Evolutionary conservation across 2,113 vertebrate species (phyloP).

Genomic region (Acanthochromis polyacanthus): DNA sequence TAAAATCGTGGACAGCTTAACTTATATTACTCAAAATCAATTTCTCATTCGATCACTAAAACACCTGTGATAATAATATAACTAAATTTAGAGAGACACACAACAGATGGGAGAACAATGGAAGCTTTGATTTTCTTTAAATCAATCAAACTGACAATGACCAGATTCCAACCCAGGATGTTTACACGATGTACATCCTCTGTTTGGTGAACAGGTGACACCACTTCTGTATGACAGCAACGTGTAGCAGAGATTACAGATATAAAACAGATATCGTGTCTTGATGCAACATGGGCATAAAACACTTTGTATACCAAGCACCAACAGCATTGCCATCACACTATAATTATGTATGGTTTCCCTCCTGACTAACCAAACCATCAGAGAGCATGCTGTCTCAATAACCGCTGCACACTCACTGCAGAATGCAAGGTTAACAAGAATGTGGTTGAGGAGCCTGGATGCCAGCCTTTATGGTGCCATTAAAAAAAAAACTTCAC

Average conservation of each 20-base stretch:
- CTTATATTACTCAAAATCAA: no score
- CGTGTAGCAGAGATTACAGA: neutral
- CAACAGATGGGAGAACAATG: neutral
- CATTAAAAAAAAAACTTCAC: constrained; percentile 44
- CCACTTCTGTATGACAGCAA: neutral
- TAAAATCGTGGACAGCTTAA: neutral
- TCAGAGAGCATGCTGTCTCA: constrained; percentile 50
- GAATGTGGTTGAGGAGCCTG: constrained; percentile 57
- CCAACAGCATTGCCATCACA: constrained; percentile 35
- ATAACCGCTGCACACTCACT: constrained; percentile 54
- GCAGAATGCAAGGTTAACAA: constrained; percentile 67
- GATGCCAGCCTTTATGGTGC: constrained; percentile 54
- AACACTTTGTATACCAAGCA: constrained; percentile 13
- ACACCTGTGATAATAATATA: no score
- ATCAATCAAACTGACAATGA: neutral
- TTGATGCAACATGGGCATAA: constrained; percentile 10
- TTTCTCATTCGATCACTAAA: no score
- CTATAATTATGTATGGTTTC: constrained; percentile 62
- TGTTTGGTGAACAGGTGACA: neutral
- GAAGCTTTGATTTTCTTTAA: neutral
- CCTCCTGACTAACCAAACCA: constrained; percentile 51
- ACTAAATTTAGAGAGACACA: neutral
- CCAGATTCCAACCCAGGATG: neutral
- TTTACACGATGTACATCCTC: neutral
- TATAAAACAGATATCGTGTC: neutral